Evolutionary conservation across 1,140 invertebrate species (phyloP), one percentile per base, ranked within the genome.

Genomic region (Neodiprion lecontei): DNA sequence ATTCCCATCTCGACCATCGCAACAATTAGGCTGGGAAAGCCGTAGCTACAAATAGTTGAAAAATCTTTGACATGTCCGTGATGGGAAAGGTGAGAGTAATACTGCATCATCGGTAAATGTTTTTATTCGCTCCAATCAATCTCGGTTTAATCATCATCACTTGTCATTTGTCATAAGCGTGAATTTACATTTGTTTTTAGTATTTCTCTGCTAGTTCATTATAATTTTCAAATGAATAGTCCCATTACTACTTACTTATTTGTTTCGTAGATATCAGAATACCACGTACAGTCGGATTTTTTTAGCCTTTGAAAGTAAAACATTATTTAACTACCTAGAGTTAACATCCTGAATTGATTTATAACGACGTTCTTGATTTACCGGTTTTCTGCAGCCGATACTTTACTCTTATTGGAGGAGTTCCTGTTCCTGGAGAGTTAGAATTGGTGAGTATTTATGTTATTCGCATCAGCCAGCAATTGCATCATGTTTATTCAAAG

Each of bases 401-500:
- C 89, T 97, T 53, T 97, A 97, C 85, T 96, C 95, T 66, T 97
- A 97, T 89, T 97, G 95, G 94, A 91, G 96, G 84, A 97, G 96
- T 89, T 96, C 95, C 70, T 96, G 95, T 84, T 95, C 95, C 0
- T 97, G 96, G 96, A 92, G 96, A 79, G 95, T 97, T 17, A 89
- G 96, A 86, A 97, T 96, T 81, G 96, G 93, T 94, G 85, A 90
- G 82, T 83, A 49, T 65, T 69, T 12, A 67, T 12, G 76, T 76
- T 23, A 67, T 74, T 72, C 61, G 21, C 76, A 66, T 70, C 48
- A 72, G 73, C 69, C 9, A 48, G 72, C 17, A 74, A 67, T 78
- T 66, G 75, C 17, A 61, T 72, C 75, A 10, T 73, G 72, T 69
- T 5, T 47, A 53, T 75, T 4, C 47, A 50, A 50, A 70, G 17